Evolutionary conservation across 1,140 invertebrate species (phyloP).

Genomic region (Euglossa dilemma): DNA sequence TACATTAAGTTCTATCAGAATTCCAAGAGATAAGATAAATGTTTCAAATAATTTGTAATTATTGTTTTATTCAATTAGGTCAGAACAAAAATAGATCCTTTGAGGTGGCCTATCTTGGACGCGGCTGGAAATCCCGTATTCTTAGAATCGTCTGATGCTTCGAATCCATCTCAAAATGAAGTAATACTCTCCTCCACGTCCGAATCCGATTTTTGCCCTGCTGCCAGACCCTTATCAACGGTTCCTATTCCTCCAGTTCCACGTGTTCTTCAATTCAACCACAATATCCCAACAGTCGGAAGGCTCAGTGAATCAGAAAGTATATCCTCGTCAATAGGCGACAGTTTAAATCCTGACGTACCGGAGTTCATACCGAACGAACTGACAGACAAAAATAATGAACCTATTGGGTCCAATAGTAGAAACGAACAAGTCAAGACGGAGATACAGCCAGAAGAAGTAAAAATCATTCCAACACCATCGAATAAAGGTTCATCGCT

Average conservation of each 20-base stretch:
- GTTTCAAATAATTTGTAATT: neutral
- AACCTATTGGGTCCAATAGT: conserved; percentile 1
- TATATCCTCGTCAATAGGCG: conserved; percentile 73
- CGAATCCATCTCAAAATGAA: conserved; percentile 53
- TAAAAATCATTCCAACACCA: conserved; percentile 24
- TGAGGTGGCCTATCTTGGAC: conserved; percentile 93
- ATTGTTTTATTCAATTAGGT: conserved; percentile 84
- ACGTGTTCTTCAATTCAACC: conserved; percentile 74
- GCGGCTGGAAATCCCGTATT: conserved; percentile 76
- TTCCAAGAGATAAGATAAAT: neutral
- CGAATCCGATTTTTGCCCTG: conserved; percentile 78
- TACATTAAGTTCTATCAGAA: neutral
- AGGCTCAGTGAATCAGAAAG: conserved; percentile 71
- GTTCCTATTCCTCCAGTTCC: conserved; percentile 87
- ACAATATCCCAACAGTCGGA: conserved; percentile 40
- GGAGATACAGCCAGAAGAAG: conserved; percentile 29
- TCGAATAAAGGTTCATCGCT: neutral
- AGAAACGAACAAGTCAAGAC: conserved; percentile 8
- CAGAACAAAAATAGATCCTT: conserved; percentile 90
- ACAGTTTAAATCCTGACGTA: conserved; percentile 91
- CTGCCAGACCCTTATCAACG: conserved; percentile 84
- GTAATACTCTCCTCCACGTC: conserved; percentile 46
- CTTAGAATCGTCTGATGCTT: conserved; percentile 76
- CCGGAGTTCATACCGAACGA: conserved; percentile 90
- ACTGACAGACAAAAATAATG: conserved; percentile 33